Evolutionary conservation across 1,140 invertebrate genomes (phyloP), one percentile per base, ranked within the genome.

Genomic region (Bicyclus anynana): DNA sequence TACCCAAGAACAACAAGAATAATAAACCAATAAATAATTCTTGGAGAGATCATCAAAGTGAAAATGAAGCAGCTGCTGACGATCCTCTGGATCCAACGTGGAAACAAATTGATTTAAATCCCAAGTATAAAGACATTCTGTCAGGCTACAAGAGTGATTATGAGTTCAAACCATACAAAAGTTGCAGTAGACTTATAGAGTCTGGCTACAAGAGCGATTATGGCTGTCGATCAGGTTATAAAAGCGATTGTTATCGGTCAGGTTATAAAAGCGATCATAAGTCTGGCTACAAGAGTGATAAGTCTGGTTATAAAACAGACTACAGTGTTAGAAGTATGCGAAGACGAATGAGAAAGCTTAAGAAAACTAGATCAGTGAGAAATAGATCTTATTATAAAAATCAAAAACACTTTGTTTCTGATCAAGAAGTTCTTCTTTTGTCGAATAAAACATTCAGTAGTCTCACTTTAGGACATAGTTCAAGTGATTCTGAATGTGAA

Each of bases 91-190:
- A 92, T 72, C 91, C 91, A 0, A 88, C 90, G 2, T 92, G 91
- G 91, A 90, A 91, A 52, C 84, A 92, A 77, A 92, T 92, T n/a
- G 91, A 92, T 74, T 78, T 91, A 0, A 91, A 92, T 74, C 90
- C 90, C 18, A 91, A 91, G 75, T 92, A 91, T 65, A 88, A 90
- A 53, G 81, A 91, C 48, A 90, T 90, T 54, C 75, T 91, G n/a
- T 90, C 90, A 3, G 89, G 90, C 21, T 89, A 89, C 40, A 90
- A 90, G 79, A 91, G 91, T 68, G 91, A 91, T 53, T 88, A 91
- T 20, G 87, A 89, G 84, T 84, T 80, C 71, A 91, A 84, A 75
- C 90, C 86, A 1, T 88, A 86, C 59, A 90, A 87, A 73, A 89
- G 84, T 62, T 92, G 91, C 60, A 92, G 91, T 73, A 89, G 90